A percentile compares a stretch with the other conserved stretches of the same genome.
phyloP scores from a whole-genome alignment of 2,113 vertebrate species.

The Spea multiplicata region DNA sequence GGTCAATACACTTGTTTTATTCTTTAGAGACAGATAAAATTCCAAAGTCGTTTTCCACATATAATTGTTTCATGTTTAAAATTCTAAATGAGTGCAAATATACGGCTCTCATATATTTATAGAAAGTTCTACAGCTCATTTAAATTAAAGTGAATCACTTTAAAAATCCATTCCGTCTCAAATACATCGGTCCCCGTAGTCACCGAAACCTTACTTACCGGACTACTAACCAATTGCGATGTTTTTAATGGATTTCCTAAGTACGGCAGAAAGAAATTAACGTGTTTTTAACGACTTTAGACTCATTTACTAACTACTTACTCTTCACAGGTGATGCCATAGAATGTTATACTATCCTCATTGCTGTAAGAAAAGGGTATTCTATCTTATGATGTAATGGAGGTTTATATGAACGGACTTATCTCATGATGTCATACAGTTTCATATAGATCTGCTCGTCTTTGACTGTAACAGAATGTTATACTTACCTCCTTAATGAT shows the following conservation, averaged over 20 bases:
- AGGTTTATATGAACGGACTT: too few relatives aligned
- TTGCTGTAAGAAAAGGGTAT: too few relatives aligned
- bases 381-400: too few relatives aligned
- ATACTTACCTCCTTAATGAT: too few relatives aligned
- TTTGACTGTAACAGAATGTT: too few relatives aligned
- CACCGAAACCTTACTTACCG: background rate
- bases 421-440: too few relatives aligned
- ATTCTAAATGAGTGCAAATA: conserved; percentile 11
- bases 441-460: too few relatives aligned
- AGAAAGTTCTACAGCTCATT: background rate
- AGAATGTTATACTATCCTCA: too few relatives aligned
- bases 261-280: background rate
- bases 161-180: background rate
- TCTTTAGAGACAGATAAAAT: conserved; percentile 32
- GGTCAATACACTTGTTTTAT: conserved; percentile 35
- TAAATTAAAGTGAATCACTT: background rate
- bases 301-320: too few relatives aligned
- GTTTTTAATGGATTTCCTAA: background rate
- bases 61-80: conserved; percentile 23
- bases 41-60: conserved; percentile 29
- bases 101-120: background rate
- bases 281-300: background rate
- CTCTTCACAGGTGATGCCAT: too few relatives aligned
- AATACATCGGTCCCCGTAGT: background rate
- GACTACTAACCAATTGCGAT: background rate